Percentiles rank a stretch among this genome's conserved stretches.
Conservation (phyloP, 2,888 invertebrate species). For the Agrotis ipsilon region DNA sequence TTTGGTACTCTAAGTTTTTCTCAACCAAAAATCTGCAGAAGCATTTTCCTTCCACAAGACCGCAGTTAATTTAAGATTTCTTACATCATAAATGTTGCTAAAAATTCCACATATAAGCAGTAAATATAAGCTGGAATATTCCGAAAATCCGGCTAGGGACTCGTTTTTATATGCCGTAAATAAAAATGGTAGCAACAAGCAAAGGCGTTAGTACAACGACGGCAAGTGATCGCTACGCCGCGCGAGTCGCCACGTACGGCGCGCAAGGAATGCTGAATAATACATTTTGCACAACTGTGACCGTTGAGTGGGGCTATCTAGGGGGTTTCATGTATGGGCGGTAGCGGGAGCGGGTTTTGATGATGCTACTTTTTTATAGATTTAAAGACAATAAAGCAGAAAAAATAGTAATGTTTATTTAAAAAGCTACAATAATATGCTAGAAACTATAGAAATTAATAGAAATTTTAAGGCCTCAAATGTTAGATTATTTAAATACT, state of each 20-base stretch:
- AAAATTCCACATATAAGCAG: conserved; percentile 62
- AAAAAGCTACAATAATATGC: no score
- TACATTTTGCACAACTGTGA: conserved; percentile 78
- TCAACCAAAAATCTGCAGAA: conserved; percentile 31
- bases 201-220: conserved; percentile 55
- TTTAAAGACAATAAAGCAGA: no score
- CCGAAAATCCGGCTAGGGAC: conserved; percentile 44
- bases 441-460: no score
- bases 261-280: conserved; percentile 76
- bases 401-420: no score
- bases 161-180: conserved; percentile 61
- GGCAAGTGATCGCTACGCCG: conserved; percentile 66
- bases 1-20: conserved; percentile 16
- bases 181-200: conserved; percentile 66
- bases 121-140: conserved; percentile 59
- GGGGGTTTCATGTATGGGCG: conserved; percentile 55
- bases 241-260: conserved; percentile 69
- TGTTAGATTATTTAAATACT: no score
- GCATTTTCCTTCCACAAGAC: conserved; percentile 10
- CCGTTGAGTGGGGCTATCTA: conserved; percentile 72
- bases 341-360: conserved; percentile 17
- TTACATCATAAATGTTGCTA: conserved; percentile 49
- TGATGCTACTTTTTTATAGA: no score
- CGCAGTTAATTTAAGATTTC: conserved; percentile 40
- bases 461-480: no score